Base-by-base conservation (phyloP, 2,888 invertebrate genomes). In the Blastobasis lacticolella region DNA sequence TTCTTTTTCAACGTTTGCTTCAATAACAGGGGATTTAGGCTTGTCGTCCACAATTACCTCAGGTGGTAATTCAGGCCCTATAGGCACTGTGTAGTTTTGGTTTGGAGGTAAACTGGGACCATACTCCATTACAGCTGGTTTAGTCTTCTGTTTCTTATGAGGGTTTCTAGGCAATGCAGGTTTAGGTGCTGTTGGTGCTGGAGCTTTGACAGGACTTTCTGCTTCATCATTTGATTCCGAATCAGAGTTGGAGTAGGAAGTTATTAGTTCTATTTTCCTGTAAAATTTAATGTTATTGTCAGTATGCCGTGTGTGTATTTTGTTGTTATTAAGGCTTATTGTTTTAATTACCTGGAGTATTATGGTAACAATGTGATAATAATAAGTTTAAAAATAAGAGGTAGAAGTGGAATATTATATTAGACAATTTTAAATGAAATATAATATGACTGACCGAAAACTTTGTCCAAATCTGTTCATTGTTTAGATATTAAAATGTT, bases 181-280 rank as follows among this genome's bases (percentile, higher is more conserved):
- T n/a, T 42, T 10, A 2, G 49, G 41, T 0, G 53, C 38, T 4
- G 54, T 38, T 6, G 57, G 51, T 23, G 60, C 56, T 6, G 56
- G 44, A 6, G 54, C 23, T 50, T 73, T 76, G 0, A 60, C 58
- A 4, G 79, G 73, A 48, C 60, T 73, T 7, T 80, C 80, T 0
- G 70, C 51, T 58, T 89, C 89, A 45, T 89, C 86, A 49, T 90
- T 89, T 0, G 90, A 89, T 49, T 90, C 90, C 0, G 90, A 90
- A 51, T 89, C 90, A 0, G 90, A 88, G 59, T 90, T 81, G 65
- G 84, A 79, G 60, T 85, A 90, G 37, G 90, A 90, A 23, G 90
- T 90, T 51, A 90, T 90, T 44, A 90, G 67, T 72, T 90, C 90
- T 59, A 90, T 90, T 82, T 87, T 90, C 53, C 90, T 90, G 79